A percentile compares a stretch with the other conserved stretches of the same genome.
phyloP scores from a whole-genome alignment of 2,797 vertebrate genomes.

The Sternarchorhynchus goeldii region DNA sequence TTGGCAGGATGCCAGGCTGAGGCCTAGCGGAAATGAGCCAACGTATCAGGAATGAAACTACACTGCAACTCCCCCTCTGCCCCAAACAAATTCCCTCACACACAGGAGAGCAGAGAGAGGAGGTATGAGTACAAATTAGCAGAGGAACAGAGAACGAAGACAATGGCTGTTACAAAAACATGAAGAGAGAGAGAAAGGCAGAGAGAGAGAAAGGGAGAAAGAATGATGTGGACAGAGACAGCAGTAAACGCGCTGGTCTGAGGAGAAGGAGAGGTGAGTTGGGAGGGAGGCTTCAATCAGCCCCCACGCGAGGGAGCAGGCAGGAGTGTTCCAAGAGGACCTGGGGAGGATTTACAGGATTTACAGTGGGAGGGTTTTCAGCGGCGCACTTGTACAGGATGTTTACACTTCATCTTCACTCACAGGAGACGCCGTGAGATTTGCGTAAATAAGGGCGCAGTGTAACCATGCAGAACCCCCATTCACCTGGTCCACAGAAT shows the following conservation, averaged over 20 bases:
- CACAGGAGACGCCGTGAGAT: slow-evolving; percentile 59
- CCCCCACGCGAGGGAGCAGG: not conserved
- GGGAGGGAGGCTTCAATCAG: slow-evolving; percentile 2
- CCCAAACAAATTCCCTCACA: slow-evolving; percentile 47
- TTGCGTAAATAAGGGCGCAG: slow-evolving; percentile 56
- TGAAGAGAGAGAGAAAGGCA: no score
- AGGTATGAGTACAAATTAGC: not conserved
- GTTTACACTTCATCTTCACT: slow-evolving; percentile 73
- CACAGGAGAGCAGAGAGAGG: slow-evolving; percentile 27
- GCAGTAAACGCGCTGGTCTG: not conserved
- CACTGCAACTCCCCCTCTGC: slow-evolving; percentile 69
- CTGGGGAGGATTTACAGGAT: slow-evolving; percentile 55
- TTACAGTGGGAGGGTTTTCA: slow-evolving; percentile 67
- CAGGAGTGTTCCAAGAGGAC: slow-evolving; percentile 8
- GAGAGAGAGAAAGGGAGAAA: not conserved
- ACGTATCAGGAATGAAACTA: slow-evolving; percentile 82
- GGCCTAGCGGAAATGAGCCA: slow-evolving; percentile 87
- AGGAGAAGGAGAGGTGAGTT: not conserved
- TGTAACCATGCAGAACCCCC: slow-evolving; percentile 1
- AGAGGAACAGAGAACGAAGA: slow-evolving; percentile 15
- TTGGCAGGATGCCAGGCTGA: slow-evolving; percentile 79
- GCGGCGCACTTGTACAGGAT: slow-evolving; percentile 66
- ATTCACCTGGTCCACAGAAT: slow-evolving; percentile 14
- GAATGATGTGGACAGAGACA: not conserved
- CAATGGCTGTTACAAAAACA: no score